Conservation (phyloP, 2,113 vertebrate genomes). For the Dicaeum eximium region DNA sequence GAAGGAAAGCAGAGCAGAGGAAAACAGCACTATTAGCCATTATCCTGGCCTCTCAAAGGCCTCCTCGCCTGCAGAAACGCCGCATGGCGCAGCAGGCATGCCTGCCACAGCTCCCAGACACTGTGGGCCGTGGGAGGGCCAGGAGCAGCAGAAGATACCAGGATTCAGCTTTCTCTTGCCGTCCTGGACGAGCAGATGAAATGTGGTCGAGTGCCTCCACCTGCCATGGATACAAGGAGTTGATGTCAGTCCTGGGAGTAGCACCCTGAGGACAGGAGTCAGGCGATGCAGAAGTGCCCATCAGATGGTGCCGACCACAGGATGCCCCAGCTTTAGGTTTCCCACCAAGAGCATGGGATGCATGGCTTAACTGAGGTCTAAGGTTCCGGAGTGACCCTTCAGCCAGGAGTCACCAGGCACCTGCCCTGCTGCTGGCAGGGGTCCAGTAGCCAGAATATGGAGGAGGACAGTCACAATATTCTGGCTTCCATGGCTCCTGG, state of each 20-base stretch:
- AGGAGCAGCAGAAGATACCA: background rate
- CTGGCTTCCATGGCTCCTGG: background rate
- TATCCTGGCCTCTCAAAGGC: slow-evolving; percentile 50
- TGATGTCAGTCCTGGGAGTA: background rate
- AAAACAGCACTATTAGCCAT: slow-evolving; percentile 64
- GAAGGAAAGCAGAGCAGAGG: slow-evolving; percentile 64
- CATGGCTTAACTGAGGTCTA: background rate
- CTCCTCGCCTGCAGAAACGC: background rate
- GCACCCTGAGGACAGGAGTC: accelerated
- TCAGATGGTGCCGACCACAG: accelerated
- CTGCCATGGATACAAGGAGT: accelerated
- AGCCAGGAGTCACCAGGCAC: background rate
- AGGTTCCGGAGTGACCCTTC: background rate
- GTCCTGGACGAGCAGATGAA: background rate
- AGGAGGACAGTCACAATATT: accelerated
- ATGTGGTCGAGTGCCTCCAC: background rate
- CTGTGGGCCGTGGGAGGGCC: background rate
- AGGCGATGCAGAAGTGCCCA: accelerated
- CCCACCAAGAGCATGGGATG: accelerated
- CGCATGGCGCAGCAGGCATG: background rate
- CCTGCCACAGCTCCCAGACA: background rate
- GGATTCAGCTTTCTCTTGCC: background rate
- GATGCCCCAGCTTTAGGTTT: background rate
- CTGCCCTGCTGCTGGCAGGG: background rate
- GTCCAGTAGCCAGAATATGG: background rate